Evolutionary conservation across 2,797 vertebrate species (phyloP).

Genomic region (Denticeps clupeoides): DNA sequence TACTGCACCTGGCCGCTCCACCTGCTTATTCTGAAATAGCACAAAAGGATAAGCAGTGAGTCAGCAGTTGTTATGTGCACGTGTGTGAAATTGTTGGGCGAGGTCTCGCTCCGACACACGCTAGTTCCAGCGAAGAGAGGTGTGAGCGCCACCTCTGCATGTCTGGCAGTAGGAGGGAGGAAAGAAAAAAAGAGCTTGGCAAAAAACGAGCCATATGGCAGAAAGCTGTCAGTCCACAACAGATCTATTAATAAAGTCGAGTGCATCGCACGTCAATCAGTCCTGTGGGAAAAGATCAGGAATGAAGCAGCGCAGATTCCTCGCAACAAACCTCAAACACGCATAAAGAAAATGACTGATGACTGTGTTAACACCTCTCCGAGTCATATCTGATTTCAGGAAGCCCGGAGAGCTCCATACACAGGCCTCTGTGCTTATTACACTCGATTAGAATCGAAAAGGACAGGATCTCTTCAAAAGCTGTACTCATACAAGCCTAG

Average conservation of each 20-base stretch:
- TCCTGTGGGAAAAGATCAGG: background rate
- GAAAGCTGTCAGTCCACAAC: background rate
- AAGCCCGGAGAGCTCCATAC: too few species aligned
- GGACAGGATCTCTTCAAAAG: too few species aligned
- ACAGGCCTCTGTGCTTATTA: too few species aligned
- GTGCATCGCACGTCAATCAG: background rate
- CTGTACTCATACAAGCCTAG: too few species aligned
- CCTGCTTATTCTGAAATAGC: conserved; percentile 18
- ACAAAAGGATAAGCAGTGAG: background rate
- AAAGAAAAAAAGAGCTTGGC: background rate
- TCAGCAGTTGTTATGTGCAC: background rate
- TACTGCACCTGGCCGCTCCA: conserved; percentile 33
- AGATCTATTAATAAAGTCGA: background rate
- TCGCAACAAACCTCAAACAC: too few species aligned
- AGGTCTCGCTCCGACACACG: background rate
- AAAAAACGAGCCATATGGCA: background rate
- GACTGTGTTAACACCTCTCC: too few species aligned
- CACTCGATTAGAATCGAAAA: too few species aligned
- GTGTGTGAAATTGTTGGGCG: background rate
- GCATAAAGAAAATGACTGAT: too few species aligned
- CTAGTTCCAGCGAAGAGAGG: background rate
- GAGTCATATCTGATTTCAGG: too few species aligned
- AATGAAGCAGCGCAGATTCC: too few species aligned
- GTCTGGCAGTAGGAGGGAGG: background rate
- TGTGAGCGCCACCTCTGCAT: background rate